Conservation (phyloP, 2,797 vertebrate species). For the Halcyon smyrnensis region DNA sequence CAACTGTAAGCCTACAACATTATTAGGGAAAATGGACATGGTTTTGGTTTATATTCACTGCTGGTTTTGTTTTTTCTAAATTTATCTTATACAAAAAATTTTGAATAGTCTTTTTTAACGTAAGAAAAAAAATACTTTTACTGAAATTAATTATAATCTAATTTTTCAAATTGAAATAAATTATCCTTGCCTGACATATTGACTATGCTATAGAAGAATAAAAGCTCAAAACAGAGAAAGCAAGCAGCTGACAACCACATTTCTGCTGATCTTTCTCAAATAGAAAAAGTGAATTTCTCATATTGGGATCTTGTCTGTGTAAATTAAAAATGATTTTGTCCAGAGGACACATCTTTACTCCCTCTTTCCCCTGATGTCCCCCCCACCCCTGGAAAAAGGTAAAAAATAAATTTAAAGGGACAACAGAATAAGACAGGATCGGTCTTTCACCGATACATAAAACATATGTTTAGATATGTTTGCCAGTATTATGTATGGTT, state of each 20-base stretch:
- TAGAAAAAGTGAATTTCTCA: not conserved
- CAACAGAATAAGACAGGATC: not conserved
- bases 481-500: fast-evolving
- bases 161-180: not conserved
- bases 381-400: not conserved
- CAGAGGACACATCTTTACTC: not conserved
- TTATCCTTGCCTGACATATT: not conserved
- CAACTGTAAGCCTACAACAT: not conserved
- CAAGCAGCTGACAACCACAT: not conserved
- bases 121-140: not conserved
- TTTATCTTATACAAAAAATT: not conserved
- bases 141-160: not conserved
- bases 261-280: not conserved
- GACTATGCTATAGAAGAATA: not conserved
- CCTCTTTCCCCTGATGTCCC: too few species aligned
- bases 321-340: not conserved
- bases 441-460: not conserved
- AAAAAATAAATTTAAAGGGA: not conserved
- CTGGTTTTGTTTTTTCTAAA: not conserved
- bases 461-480: not conserved
- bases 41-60: not conserved
- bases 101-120: not conserved
- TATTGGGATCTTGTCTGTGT: not conserved
- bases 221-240: not conserved
- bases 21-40: not conserved